Evolutionary conservation across 2,888 invertebrate species (phyloP).

Genomic region (Parnassius orleans): DNA sequence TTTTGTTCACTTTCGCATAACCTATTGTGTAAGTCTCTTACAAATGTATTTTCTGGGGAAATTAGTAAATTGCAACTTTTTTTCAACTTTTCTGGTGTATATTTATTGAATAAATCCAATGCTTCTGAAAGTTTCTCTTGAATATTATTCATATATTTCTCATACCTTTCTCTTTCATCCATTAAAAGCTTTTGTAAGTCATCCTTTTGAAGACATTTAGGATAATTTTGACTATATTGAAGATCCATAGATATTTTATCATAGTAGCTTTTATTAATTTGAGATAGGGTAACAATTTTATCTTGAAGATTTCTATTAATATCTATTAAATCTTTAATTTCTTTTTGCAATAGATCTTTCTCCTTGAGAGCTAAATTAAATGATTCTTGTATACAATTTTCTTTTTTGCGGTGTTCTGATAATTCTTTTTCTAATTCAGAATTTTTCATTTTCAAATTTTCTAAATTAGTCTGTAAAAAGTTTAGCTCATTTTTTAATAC

Average conservation of each 20-base stretch:
- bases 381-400: slow-evolving; percentile 45
- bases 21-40: slow-evolving; percentile 66
- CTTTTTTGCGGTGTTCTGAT: slow-evolving; percentile 51
- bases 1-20: slow-evolving; percentile 75
- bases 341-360: slow-evolving; percentile 67
- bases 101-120: slow-evolving; percentile 58
- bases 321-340: slow-evolving; percentile 72
- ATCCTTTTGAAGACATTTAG: slow-evolving; percentile 58
- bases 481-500: slow-evolving; percentile 82
- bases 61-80: slow-evolving; percentile 36
- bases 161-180: slow-evolving; percentile 71
- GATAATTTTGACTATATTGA: slow-evolving; percentile 38
- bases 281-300: slow-evolving; percentile 54
- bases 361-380: slow-evolving; percentile 51
- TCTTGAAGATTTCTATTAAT: slow-evolving; percentile 75
- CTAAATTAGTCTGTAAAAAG: slow-evolving; percentile 79
- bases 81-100: slow-evolving; percentile 51
- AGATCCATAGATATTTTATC: slow-evolving; percentile 35
- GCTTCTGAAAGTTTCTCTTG: slow-evolving; percentile 66
- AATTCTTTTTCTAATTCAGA: slow-evolving; percentile 81
- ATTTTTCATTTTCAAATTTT: slow-evolving; percentile 62
- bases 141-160: slow-evolving; percentile 55
- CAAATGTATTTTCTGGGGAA: slow-evolving; percentile 49
- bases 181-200: slow-evolving; percentile 62
- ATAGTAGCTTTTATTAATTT: slow-evolving; percentile 44